Evolutionary conservation across 2,113 vertebrate genomes (phyloP).

Genomic region (Eonycteris spelaea): DNA sequence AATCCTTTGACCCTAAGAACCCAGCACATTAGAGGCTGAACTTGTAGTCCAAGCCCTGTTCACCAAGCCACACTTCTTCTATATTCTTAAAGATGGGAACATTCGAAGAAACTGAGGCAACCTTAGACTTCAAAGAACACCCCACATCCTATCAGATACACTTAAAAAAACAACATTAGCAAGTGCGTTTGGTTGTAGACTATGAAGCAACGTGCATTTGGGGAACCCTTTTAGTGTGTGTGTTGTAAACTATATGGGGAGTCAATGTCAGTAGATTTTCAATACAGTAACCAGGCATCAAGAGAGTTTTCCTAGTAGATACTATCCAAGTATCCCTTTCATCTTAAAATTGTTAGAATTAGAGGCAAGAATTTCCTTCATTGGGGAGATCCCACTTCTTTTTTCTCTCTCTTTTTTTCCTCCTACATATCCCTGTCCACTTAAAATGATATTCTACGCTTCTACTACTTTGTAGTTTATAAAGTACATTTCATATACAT

Average conservation of each 20-base stretch:
- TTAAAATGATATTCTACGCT: neutral
- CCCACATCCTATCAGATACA: neutral
- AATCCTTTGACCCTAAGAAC: slow-evolving; percentile 20
- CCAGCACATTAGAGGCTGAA: neutral
- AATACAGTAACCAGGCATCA: neutral
- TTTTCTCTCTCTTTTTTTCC: too few relatives aligned
- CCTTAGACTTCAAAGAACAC: neutral
- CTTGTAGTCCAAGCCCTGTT: neutral
- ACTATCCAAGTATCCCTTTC: neutral
- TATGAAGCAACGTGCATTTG: neutral
- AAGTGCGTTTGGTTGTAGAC: neutral
- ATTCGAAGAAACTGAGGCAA: neutral
- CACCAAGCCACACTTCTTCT: neutral
- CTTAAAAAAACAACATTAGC: neutral
- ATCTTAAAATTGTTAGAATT: neutral
- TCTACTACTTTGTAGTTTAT: neutral
- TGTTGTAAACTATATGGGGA: neutral
- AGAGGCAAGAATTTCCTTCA: neutral
- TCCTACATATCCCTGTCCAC: neutral
- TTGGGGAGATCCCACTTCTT: neutral
- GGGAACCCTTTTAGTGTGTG: neutral
- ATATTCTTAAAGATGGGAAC: neutral
- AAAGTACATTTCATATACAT: neutral
- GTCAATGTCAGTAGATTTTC: neutral
- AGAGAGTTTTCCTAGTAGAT: neutral